Base-by-base conservation (phyloP, 2,797 vertebrate species). In the Liasis olivaceus region DNA sequence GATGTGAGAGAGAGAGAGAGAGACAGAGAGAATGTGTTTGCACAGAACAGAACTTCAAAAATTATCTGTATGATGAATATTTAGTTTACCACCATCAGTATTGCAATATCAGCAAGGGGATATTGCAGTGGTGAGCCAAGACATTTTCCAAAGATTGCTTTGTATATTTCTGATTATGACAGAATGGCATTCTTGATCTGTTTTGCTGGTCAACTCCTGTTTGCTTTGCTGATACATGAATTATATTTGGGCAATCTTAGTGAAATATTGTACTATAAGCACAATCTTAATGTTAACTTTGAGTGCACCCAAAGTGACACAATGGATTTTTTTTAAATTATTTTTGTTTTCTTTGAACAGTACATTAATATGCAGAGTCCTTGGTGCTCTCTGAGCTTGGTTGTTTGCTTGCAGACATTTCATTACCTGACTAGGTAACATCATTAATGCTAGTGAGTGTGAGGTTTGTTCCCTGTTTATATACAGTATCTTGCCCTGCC, bases 51-150 rank as follows among this genome's bases (percentile, higher is more conserved):
- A 91, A 12, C 8, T 26, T 17, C 22, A 77, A 47, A 8, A 91
- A 66, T 69, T 90, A 60, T 31, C 24, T 93, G 86, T 1, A 93
- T 86, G 90, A 86, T 62, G 54, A 26, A 26, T 94, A 63, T 84
- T 89, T 0, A 0, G 54, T 59, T 12, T 60, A 69, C 89, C 90
- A 63, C 64, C 56, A 9, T 20, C 2, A 47, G 11, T 0, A 15
- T 90, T 90, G 20, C 91, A 12, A 2, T 56, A 86, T 9, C 28
- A 87, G 56, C 60, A 58, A 85, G 3, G 24, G 6, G 90, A 64
- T 91, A 47, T 15, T 59, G 1, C 72, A 95, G 94, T 9, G 89
- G 91, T 87, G 89, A 28, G 28, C 81, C 47, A n/a, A 54, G 94
- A 69, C 92, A 69, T 90, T 87, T 51, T 69, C 31, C 31, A 5